A percentile compares a stretch with the other conserved stretches of the same genome.
These are phyloP conservation scores for Dermatophagoides farinae DNA, from an alignment of 1,140 invertebrate genomes.

Conservation along the genomic window DNA sequence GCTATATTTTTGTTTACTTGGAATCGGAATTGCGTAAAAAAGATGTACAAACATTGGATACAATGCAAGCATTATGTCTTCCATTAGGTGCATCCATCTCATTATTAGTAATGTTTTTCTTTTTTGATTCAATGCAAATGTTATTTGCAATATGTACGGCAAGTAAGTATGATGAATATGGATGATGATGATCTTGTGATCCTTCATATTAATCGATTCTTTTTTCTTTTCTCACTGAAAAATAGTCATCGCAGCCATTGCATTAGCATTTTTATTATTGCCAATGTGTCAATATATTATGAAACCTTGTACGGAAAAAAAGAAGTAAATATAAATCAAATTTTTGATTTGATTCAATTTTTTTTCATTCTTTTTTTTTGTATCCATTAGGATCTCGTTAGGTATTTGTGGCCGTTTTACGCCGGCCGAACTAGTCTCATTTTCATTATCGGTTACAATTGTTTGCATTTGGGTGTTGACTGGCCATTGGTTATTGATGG, in stretches of 20 bases:
- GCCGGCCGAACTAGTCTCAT: conserved; percentile 75
- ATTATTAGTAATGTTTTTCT: conserved; percentile 92
- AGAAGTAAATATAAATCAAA: conserved; percentile 22
- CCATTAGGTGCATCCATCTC: conserved; percentile 87
- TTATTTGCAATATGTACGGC: conserved; percentile 92
- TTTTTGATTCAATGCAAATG: conserved; percentile 94
- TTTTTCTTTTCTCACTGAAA: conserved; percentile 15
- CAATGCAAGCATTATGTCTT: conserved; percentile 87
- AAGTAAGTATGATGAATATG: conserved; percentile 46
- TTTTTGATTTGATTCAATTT: not conserved
- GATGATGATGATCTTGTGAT: not conserved
- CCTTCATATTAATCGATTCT: conserved; percentile 22
- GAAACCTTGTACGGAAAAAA: conserved; percentile 54
- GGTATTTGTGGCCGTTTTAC: conserved; percentile 73
- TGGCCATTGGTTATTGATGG: conserved; percentile 93
- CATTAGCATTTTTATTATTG: conserved; percentile 76
- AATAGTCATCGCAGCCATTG: conserved; percentile 84
- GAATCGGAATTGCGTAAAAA: too few relatives aligned
- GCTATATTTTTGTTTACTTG: too few relatives aligned
- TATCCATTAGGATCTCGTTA: conserved; percentile 52
- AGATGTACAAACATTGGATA: conserved; percentile 79
- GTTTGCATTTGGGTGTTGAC: conserved; percentile 91
- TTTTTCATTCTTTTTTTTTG: not conserved
- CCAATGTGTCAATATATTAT: conserved; percentile 94
- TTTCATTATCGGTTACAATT: conserved; percentile 71